phyloP scores from a whole-genome alignment of 2,888 invertebrate genomes.

The Craniophora ligustri region DNA sequence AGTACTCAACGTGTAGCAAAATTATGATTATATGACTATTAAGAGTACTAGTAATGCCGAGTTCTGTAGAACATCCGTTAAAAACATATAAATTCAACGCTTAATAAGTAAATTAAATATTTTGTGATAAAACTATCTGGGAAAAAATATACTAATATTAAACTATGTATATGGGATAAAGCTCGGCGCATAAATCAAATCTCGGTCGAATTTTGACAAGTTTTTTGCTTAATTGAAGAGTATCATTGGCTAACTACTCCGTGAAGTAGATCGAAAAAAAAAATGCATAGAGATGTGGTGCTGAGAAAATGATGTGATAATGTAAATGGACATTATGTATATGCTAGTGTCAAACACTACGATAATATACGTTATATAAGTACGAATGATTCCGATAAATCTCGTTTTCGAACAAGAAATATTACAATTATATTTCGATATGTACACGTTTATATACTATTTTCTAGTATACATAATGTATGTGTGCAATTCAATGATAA shows the following conservation, averaged over 20 bases:
- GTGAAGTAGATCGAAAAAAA: background rate
- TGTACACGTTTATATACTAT: background rate
- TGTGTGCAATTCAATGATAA: background rate
- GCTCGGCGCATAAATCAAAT: too few relatives aligned
- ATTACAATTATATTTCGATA: background rate
- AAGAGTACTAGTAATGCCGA: too few relatives aligned
- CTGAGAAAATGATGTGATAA: conserved; percentile 34
- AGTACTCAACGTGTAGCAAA: too few relatives aligned
- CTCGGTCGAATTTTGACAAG: too few relatives aligned
- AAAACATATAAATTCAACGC: too few relatives aligned
- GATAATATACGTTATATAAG: background rate
- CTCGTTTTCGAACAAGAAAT: background rate
- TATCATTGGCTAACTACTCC: background rate
- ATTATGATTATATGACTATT: too few relatives aligned
- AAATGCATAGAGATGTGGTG: conserved; percentile 2
- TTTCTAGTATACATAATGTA: background rate
- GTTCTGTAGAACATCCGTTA: too few relatives aligned
- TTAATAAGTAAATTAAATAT: too few relatives aligned
- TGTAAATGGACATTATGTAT: conserved; percentile 10
- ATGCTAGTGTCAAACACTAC: conserved; percentile 23
- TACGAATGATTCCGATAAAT: conserved; percentile 1
- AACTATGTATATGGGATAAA: too few relatives aligned
- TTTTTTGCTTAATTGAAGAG: too few relatives aligned
- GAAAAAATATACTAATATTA: too few relatives aligned
- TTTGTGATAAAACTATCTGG: too few relatives aligned